phyloP scores from a whole-genome alignment of 2,113 vertebrate genomes.

The Notechis scutatus region DNA sequence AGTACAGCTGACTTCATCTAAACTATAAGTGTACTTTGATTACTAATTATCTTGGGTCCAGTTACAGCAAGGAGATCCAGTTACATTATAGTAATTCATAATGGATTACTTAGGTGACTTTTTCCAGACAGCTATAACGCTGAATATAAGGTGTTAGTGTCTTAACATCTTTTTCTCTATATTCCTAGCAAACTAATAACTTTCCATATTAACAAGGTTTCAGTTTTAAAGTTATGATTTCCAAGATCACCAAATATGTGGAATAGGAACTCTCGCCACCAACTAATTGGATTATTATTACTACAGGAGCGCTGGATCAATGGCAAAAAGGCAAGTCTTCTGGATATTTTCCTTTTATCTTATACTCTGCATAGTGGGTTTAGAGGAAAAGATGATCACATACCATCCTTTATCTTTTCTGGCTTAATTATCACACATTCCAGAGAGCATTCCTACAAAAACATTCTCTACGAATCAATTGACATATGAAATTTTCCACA shows the following conservation, averaged over 20 bases:
- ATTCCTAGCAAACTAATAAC: background rate
- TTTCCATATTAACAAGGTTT: background rate
- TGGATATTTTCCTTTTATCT: background rate
- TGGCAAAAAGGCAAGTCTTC: background rate
- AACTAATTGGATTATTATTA: background rate
- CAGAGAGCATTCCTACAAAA: background rate
- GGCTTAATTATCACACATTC: background rate
- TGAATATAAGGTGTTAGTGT: background rate
- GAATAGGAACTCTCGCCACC: background rate
- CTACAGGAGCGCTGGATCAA: background rate
- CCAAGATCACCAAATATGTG: background rate
- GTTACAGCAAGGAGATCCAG: slow-evolving; percentile 34
- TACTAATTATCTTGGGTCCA: background rate
- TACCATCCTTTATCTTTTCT: background rate
- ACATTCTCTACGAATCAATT: background rate
- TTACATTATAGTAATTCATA: slow-evolving; percentile 21
- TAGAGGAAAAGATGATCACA: background rate
- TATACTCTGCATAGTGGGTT: background rate
- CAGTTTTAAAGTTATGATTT: background rate
- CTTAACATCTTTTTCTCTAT: background rate
- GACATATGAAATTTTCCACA: background rate
- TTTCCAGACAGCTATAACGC: background rate
- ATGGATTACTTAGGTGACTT: slow-evolving; percentile 4
- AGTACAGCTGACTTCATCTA: slow-evolving; percentile 29
- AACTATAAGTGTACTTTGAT: background rate